A percentile compares a stretch with the other conserved stretches of the same genome.
phyloP scores from a whole-genome alignment of 2,797 vertebrate species.

The Cryptoprocta ferox region DNA sequence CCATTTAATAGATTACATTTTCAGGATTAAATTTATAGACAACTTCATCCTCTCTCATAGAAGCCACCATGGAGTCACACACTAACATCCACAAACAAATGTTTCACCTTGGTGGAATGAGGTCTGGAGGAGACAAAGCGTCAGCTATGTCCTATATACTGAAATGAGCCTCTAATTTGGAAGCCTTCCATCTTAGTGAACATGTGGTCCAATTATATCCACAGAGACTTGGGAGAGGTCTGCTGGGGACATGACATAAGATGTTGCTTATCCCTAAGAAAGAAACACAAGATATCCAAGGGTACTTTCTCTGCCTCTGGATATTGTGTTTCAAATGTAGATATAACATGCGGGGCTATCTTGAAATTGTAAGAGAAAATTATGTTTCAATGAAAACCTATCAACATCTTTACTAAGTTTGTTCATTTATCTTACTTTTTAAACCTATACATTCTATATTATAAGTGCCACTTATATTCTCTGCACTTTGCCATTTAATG shows the following conservation, averaged over 20 bases:
- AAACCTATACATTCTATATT: background rate
- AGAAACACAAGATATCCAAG: background rate
- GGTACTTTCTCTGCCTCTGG: background rate
- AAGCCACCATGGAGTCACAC: rapidly evolving
- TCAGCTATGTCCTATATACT: rapidly evolving
- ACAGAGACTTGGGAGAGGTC: background rate
- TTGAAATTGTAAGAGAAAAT: background rate
- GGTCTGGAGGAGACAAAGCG: background rate
- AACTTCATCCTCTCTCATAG: background rate
- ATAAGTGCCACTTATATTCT: background rate
- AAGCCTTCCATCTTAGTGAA: background rate
- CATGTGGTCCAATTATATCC: rapidly evolving
- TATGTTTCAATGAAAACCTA: background rate
- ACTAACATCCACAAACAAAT: background rate
- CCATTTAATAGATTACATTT: background rate
- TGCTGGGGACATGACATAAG: background rate
- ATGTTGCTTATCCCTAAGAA: background rate
- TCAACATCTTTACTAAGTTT: background rate
- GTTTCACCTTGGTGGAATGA: background rate
- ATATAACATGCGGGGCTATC: background rate
- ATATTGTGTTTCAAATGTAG: background rate
- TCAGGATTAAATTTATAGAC: background rate
- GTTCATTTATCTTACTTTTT: background rate
- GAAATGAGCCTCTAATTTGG: too few relatives aligned
- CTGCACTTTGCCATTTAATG: background rate